Conservation (phyloP, 2,797 vertebrate species). For the Scyliorhinus canicula region DNA sequence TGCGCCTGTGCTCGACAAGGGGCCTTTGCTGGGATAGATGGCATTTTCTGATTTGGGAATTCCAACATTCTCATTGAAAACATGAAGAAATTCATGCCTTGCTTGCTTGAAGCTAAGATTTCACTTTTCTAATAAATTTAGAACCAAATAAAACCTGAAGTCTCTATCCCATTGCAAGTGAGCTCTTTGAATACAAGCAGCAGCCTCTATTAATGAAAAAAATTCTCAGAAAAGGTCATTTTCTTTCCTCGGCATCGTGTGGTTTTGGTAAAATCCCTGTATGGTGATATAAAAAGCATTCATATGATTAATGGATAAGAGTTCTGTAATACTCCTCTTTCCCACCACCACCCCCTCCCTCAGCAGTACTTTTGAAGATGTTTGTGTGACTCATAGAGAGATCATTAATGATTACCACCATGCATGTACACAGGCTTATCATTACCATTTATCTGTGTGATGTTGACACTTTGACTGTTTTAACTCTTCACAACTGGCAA, state of each 20-base stretch:
- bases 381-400: conserved; percentile 29
- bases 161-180: not conserved
- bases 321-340: not conserved
- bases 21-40: not conserved
- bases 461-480: not conserved
- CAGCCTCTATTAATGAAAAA: not conserved
- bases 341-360: conserved; percentile 33
- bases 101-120: not conserved
- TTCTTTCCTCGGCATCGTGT: not conserved
- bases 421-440: conserved; percentile 19
- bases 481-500: conserved; percentile 21
- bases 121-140: not conserved
- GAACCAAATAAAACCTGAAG: not conserved
- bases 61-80: not conserved
- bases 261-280: conserved; percentile 31
- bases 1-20: not conserved
- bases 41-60: not conserved
- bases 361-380: conserved; percentile 1
- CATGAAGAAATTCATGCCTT: not conserved
- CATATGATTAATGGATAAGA: conserved; percentile 25
- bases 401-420: conserved; percentile 32
- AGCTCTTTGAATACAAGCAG: not conserved
- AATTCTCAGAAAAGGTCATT: conserved; percentile 12
- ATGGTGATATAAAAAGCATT: not conserved
- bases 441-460: conserved; percentile 29